Percentiles rank a stretch among this genome's conserved stretches.
phyloP scores from a whole-genome alignment of 2,113 vertebrate species.

The Tympanuchus pallidicinctus region DNA sequence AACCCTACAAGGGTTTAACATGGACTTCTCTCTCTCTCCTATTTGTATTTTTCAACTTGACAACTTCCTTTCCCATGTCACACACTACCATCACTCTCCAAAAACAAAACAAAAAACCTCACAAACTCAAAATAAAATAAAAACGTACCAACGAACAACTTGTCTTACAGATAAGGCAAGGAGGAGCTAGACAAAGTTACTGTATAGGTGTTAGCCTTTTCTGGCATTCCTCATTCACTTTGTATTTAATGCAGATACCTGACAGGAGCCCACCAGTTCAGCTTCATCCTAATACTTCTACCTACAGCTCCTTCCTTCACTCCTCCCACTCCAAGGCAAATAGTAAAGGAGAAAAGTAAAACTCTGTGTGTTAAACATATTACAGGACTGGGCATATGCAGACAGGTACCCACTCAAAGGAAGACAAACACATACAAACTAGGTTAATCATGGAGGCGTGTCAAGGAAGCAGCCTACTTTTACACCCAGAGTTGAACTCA shows the following conservation, averaged over 20 bases:
- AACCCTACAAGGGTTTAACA: background rate
- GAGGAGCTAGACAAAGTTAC: background rate
- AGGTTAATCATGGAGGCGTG: conserved; percentile 18
- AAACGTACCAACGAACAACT: too few species aligned
- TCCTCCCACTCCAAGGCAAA: background rate
- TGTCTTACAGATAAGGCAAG: background rate
- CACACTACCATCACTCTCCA: background rate
- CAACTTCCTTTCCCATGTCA: background rate
- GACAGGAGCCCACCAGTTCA: background rate
- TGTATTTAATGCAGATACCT: background rate
- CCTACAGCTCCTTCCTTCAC: too few species aligned
- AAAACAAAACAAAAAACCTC: too few species aligned
- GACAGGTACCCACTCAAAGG: background rate
- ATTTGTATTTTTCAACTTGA: background rate
- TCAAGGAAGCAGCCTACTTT: conserved; percentile 39
- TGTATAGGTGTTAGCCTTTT: background rate
- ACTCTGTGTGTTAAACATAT: background rate
- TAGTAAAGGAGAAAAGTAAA: background rate
- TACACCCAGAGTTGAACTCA: background rate
- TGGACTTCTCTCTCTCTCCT: background rate
- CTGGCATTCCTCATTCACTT: background rate
- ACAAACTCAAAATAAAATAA: too few species aligned
- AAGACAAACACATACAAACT: background rate
- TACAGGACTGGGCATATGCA: background rate
- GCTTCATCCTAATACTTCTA: background rate